Percentiles rank a stretch among this genome's conserved stretches.
Conservation (phyloP, 2,797 vertebrate species). For the Tympanoctomys barrerae region DNA sequence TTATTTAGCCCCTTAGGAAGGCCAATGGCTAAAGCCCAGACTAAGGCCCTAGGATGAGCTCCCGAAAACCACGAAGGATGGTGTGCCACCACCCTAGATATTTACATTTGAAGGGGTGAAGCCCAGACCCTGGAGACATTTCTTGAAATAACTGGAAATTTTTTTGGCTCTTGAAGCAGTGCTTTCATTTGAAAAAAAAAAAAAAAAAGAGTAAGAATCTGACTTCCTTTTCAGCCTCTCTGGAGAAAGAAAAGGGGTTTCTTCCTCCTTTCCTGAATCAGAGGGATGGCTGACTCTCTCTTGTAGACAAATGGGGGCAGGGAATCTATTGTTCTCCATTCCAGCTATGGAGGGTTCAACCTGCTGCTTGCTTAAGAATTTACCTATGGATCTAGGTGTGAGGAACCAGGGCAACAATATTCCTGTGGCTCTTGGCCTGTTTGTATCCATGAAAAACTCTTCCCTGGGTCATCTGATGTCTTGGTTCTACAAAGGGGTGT, state of each 20-base stretch:
- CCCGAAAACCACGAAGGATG: not conserved
- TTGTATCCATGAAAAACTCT: not conserved
- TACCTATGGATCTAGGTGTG: not conserved
- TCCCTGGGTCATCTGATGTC: not conserved
- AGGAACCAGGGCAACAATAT: too few relatives aligned
- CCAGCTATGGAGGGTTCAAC: not conserved
- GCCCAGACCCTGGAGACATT: not conserved
- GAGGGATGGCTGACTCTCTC: not conserved
- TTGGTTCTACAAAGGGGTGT: not conserved
- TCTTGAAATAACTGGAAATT: not conserved
- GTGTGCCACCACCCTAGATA: not conserved
- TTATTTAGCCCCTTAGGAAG: not conserved
- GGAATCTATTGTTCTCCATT: not conserved
- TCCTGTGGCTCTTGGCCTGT: not conserved
- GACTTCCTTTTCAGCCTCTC: not conserved
- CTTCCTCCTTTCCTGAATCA: not conserved
- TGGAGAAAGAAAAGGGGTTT: not conserved
- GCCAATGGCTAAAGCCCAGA: not conserved
- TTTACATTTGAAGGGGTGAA: not conserved
- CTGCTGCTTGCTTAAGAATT: not conserved
- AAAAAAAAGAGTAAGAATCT: not conserved
- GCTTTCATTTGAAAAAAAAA: slow-evolving; percentile 17
- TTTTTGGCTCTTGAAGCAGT: not conserved
- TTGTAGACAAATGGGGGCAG: not conserved
- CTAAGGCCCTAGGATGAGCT: not conserved